Evolutionary conservation across 2,797 vertebrate species (phyloP), one percentile per base, ranked within the genome.

Genomic region (Rhinogobio ventralis): DNA sequence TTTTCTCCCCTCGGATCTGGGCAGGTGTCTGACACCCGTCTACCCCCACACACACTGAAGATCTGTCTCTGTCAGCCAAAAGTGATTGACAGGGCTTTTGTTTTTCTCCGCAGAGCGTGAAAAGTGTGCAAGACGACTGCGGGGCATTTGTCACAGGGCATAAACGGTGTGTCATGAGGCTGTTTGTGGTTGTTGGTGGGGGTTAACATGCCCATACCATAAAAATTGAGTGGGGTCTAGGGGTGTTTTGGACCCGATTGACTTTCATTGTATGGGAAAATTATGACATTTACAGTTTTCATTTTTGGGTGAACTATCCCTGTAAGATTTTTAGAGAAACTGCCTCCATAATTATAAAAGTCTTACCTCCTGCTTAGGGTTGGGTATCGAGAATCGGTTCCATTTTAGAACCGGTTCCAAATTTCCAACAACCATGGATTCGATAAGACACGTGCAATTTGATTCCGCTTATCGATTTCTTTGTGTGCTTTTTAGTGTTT

Each of bases 21-120:
- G 42, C 66, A 49, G 75, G 76, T 84, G 74, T 84, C 53, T 68
- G 49, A 84, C 64, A 83, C 60, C 46, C 30, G 0, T 51, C 81
- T 49, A 57, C 28, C 42, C 17, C 11, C 6, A 45, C 55, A 57
- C 53, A 73, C 17, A 10, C 30, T 77, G 74, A 33, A 57, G 78
- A 80, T 91, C 91, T 86, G 79, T 94, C 91, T 91, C 87, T 84
- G 77, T 23, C 86, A 68, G 87, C 76, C 39, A 33, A 51, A 67
- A 55, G 84, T 91, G 91, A 94, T 88, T 92, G 93, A 92, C 94
- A 90, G 68, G 81, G 77, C 86, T 79, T 87, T 87, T 92, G 91
- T 94, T 94, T 94, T 90, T 87, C 81, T 90, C 30, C 28, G 79
- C 11, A 62, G 82, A 79, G 64, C 81, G 85, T 73, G 72, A 90